Conservation (phyloP, 2,888 invertebrate species). For the Tachina fera region DNA sequence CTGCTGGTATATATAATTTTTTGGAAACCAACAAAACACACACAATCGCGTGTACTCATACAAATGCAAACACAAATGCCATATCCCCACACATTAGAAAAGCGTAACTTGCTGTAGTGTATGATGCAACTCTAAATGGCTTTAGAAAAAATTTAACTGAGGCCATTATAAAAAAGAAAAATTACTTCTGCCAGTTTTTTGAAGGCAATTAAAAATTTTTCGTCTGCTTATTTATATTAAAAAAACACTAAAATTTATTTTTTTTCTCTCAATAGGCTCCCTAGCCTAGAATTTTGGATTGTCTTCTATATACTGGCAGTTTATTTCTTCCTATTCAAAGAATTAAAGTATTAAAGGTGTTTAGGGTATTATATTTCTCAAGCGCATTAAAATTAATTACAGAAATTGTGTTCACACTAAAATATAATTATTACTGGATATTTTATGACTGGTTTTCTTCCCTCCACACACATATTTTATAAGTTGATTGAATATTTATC, state of each 20-base stretch:
- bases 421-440: neutral
- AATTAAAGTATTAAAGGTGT: constrained; percentile 15
- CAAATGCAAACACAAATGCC: neutral
- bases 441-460: neutral
- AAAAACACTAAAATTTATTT: no score
- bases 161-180: no score
- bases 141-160: neutral
- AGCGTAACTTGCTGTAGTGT: no score
- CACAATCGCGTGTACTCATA: neutral
- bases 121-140: neutral
- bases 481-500: neutral
- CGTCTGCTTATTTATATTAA: no score
- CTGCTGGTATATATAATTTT: constrained; percentile 4
- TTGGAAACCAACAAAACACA: constrained; percentile 12
- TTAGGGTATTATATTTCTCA: constrained; percentile 1
- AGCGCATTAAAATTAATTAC: neutral
- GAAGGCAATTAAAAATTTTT: no score
- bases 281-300: no score
- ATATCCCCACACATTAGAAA: neutral
- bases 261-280: no score
- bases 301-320: no score
- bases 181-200: no score
- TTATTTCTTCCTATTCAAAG: neutral
- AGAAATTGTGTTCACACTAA: constrained; percentile 1
- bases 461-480: neutral